Evolutionary conservation across 2,797 vertebrate species (phyloP), one percentile per base, ranked within the genome.

Genomic region (Salmo trutta): DNA sequence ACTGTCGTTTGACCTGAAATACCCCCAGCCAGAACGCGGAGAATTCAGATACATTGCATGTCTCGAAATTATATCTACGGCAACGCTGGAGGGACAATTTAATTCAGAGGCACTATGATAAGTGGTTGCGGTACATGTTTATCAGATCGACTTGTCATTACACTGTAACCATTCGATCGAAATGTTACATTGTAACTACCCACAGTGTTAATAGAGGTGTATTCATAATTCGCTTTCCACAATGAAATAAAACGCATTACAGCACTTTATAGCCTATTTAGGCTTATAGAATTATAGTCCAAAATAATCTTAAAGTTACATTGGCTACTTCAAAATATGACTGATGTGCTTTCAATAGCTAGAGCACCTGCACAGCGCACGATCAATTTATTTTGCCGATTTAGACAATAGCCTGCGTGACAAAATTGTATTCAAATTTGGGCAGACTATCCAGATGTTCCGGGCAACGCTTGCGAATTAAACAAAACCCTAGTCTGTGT

Each of bases 1-100:
- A 74, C 75, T 79, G 79, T 71, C 71, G n/a, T 74, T 78, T 72
- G 83, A 90, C 88, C 85, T 88, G 77, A 88, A 81, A 91, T 80
- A 82, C 75, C 83, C 90, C 81, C 80, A 79, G 24, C 4, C 47
- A 76, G 74, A 75, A 71, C 17, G 71, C 54, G n/a, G 76, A 76
- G 67, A 78, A 83, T 81, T 83, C 75, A 79, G 77, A 67, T 77
- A 71, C 53, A 82, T 31, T 77, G 79, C 76, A 79, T 85, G 80
- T 80, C 54, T 71, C 75, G 12, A 3, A 21, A 66, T 71, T 41
- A 73, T 47, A 56, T 78, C 81, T 77, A 82, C 81, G 59, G 80
- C 75, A 36, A 53, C 65, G 6, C 76, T 8, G 29, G 27, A n/a
- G 14, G 73, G 78, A 88, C 85, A 80, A 14, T 54, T 62, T 31